A percentile compares a stretch with the other conserved stretches of the same genome.
phyloP scores from a whole-genome alignment of 1,140 invertebrate genomes.

The Drosophila azteca region DNA sequence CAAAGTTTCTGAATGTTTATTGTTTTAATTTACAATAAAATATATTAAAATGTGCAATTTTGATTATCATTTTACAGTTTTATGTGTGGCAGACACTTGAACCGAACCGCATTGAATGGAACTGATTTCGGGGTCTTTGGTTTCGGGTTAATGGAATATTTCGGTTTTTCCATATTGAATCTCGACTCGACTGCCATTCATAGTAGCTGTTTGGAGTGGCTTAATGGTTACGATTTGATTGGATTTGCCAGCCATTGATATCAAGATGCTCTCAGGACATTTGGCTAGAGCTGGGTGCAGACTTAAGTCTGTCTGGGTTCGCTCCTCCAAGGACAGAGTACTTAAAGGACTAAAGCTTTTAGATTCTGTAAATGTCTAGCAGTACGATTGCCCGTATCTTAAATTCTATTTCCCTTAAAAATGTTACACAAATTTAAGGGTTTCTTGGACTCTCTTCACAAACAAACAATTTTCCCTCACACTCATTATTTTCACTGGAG shows the following conservation, averaged over 20 bases:
- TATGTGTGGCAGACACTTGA: constrained; percentile 59
- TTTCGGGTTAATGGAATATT: constrained; percentile 40
- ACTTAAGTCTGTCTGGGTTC: no score
- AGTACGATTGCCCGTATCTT: no score
- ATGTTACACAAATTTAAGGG: background rate
- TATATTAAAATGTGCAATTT: constrained; percentile 76
- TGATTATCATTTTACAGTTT: constrained; percentile 79
- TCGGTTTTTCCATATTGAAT: constrained; percentile 6
- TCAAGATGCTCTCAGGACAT: no score
- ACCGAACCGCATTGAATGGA: constrained; percentile 19
- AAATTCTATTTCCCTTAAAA: no score
- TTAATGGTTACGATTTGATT: constrained; percentile 2
- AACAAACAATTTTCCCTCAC: constrained; percentile 8
- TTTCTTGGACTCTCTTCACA: background rate
- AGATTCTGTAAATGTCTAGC: no score
- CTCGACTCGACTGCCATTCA: constrained; percentile 6
- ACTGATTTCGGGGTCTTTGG: constrained; percentile 36
- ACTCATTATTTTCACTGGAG: constrained; percentile 29
- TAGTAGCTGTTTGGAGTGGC: background rate
- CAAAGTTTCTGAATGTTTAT: constrained; percentile 71
- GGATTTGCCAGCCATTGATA: constrained; percentile 1
- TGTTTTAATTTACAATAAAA: constrained; percentile 81
- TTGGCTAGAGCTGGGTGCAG: no score
- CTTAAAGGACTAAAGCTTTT: no score
- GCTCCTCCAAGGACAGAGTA: no score